Conservation (phyloP, 2,113 vertebrate genomes). For the Ptyas mucosa region DNA sequence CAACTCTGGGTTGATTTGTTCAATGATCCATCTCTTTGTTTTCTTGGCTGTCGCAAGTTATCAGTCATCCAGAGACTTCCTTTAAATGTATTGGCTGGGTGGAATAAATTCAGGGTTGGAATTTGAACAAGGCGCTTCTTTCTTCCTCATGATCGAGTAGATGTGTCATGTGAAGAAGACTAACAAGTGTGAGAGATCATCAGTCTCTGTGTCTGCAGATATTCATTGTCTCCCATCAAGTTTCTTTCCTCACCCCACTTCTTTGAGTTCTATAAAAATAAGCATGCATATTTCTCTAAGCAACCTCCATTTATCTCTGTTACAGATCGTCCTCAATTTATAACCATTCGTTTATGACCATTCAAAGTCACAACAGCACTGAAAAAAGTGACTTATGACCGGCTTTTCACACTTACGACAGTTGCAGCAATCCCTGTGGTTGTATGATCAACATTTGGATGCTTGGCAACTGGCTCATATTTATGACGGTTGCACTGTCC, state of each 20-base stretch:
- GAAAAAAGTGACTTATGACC: too few species aligned
- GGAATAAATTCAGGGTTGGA: not conserved
- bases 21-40: too few species aligned
- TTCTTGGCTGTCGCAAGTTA: too few species aligned
- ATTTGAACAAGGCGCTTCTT: not conserved
- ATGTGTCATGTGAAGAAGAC: not conserved
- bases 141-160: not conserved
- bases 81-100: not conserved
- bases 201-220: not conserved
- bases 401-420: too few species aligned
- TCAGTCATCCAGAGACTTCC: too few species aligned
- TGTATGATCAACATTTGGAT: too few species aligned
- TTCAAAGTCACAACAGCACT: too few species aligned
- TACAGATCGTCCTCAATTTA: not conserved
- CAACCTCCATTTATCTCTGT: not conserved
- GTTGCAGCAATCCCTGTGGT: too few species aligned
- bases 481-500: too few species aligned
- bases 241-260: not conserved
- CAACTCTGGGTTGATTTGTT: too few species aligned
- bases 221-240: not conserved
- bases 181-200: not conserved
- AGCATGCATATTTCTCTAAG: not conserved
- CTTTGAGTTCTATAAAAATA: not conserved
- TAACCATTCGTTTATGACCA: not conserved
- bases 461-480: too few species aligned